Base-by-base conservation (phyloP, 2,888 invertebrate species). In the Congeria kusceri region DNA sequence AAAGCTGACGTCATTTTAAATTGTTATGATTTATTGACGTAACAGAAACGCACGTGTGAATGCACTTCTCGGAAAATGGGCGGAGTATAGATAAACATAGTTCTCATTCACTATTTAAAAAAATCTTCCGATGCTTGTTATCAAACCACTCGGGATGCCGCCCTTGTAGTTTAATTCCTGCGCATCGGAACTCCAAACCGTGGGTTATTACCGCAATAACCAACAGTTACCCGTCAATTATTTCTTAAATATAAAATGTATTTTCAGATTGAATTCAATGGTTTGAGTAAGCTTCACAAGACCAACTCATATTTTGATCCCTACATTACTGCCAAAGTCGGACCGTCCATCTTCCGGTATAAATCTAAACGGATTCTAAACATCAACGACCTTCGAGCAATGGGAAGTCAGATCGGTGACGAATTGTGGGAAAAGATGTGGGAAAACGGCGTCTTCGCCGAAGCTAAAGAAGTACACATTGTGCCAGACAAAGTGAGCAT, bases 351-450 rank as follows among this genome's bases (percentile, higher is more conserved):
- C 13, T 59, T 79, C 29, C 46, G 77, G 32, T 83, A 77, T 62
- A 69, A 72, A 46, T 71, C 80, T 2, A 80, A 77, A 66, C 80
- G 75, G 77, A 80, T 77, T 56, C 39, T 83, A 18, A 78, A 83
- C 53, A 62, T 75, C 11, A 66, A 80, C 46, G 75, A 80, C n/a
- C 63, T 80, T n/a, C 23, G 66, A n/a, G 59, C 66, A 1, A 58
- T 75, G n/a, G 83, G 83, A 39, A 70, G 72, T 39, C 80, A 80
- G 53, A 69, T 83, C 23, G 83, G 83, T 11, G 83, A 80, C 44
- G 83, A 83, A 80, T 25, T 83, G 5, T 83, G 83, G 83, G 83
- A 83, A 62, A 83, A 72, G 39, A 68, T 83, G 11, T 83, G 83
- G 83, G 80, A 77, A 23, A 66, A 68, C 15, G 49, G 57, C 7